These are phyloP conservation scores for Virgularia gustaviana DNA, from an alignment of 92 coral and sea anemone genomes.

Conservation along the genomic window DNA sequence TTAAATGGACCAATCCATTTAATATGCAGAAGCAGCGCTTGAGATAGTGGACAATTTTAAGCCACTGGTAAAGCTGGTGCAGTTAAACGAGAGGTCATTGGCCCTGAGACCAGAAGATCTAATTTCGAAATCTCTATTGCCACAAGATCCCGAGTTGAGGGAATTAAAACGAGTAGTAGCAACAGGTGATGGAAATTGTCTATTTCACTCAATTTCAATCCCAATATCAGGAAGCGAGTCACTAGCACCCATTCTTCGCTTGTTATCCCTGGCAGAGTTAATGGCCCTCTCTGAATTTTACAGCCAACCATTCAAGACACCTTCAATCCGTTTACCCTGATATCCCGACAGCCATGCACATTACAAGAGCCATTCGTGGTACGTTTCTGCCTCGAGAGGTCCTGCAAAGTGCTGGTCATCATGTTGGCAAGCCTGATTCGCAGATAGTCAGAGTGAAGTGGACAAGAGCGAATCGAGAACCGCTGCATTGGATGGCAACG, in stretches of 20 bases:
- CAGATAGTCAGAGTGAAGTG: slow-evolving; percentile 20
- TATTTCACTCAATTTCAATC: slow-evolving; percentile 17
- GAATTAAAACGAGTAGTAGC: no score
- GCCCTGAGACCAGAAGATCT: no score
- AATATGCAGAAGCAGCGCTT: no score
- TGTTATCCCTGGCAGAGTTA: slow-evolving; percentile 36
- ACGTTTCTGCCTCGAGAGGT: background rate
- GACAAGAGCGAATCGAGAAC: slow-evolving; percentile 10
- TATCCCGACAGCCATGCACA: background rate
- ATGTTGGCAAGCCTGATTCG: background rate
- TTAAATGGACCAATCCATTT: no score
- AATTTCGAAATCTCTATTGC: no score
- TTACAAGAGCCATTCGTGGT: slow-evolving; percentile 2
- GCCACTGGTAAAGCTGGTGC: no score
- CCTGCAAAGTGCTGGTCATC: background rate
- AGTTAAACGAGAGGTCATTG: no score
- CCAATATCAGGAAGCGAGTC: slow-evolving; percentile 27
- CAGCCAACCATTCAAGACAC: slow-evolving; percentile 31
- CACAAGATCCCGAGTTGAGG: no score
- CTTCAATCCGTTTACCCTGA: slow-evolving; percentile 43
- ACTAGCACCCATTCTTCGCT: slow-evolving; percentile 38
- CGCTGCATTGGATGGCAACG: slow-evolving; percentile 30
- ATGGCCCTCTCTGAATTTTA: slow-evolving; percentile 41
- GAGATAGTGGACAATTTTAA: no score
- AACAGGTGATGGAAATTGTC: no score